These are phyloP conservation scores for Drosophila recens DNA, from an alignment of 2,888 invertebrate species.

Conservation along the genomic window DNA sequence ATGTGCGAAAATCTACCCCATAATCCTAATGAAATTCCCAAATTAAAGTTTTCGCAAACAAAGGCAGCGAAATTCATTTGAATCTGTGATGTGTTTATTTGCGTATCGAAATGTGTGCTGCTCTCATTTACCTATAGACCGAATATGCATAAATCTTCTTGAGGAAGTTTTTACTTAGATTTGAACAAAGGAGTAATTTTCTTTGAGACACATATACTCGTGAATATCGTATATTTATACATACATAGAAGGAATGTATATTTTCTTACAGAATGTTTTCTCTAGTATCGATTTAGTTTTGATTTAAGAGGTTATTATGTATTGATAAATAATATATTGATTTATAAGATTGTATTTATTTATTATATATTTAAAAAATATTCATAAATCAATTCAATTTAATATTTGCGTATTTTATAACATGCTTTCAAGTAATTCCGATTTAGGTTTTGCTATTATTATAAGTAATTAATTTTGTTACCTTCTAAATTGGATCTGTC, in stretches of 20 bases:
- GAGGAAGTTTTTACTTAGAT: background rate
- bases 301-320: too few relatives aligned
- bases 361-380: too few relatives aligned
- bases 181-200: conserved; percentile 27
- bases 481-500: background rate
- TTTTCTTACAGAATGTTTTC: background rate
- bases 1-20: conserved; percentile 77
- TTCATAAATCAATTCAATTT: background rate
- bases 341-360: too few relatives aligned
- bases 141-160: conserved; percentile 64
- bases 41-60: conserved; percentile 56
- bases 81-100: conserved; percentile 62
- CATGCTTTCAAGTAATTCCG: background rate
- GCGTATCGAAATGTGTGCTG: conserved; percentile 70
- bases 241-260: background rate
- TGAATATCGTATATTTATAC: background rate
- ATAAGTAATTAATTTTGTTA: conserved; percentile 35
- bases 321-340: too few relatives aligned
- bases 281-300: too few relatives aligned
- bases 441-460: background rate
- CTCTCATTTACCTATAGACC: conserved; percentile 39
- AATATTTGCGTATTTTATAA: background rate
- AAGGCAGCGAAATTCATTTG: conserved; percentile 56
- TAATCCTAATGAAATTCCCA: conserved; percentile 62
- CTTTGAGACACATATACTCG: background rate